Evolutionary conservation across 2,888 invertebrate species (phyloP), one percentile per base, ranked within the genome.

Genomic region (Gymnoscelis rufifasciata): DNA sequence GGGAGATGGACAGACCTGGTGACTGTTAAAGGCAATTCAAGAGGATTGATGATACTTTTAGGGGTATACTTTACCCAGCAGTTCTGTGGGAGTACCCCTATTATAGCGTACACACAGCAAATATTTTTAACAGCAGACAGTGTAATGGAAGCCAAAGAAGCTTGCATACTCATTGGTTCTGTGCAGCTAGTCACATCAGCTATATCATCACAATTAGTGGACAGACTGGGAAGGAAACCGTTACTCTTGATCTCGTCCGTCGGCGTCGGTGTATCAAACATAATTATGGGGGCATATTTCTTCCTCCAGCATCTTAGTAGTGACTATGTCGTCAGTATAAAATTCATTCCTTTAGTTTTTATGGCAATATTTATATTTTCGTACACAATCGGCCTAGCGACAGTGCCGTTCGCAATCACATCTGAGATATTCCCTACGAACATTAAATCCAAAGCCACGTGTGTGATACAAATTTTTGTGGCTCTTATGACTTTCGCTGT

Each of bases 371-470:
- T 90, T 77, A 90, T 91, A 75, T 89, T 90, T 57, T 89, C 90
- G 27, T 91, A 91, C 47, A 90, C 90, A 2, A 81, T 92, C 64
- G 91, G 91, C 10, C 83, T 91, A 66, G 91, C 91, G 0, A 91
- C 91, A 2, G 83, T 92, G 56, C 91, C 91, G 19, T 92, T 91
- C 64, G 89, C 91, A 29, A 88, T 91, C 38, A 89, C 91, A 30
- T 90, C 91, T 2, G 92, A 92, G 74, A 83, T 92, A 64, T 91
- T 93, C 68, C 90, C 93, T 30, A 80, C 90, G 2, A 86, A 91
- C 57, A 91, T 91, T 13, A 90, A 92, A 62, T 91, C 92, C 0
- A 86, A 91, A 49, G 92, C 93, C 0, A 91, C 91, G 19, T 91
- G 91, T 52, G 81, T 91, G 3, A 90, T 91, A 41, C 90, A 92